phyloP scores from a whole-genome alignment of 2,113 vertebrate species.

The Clarias batrachus region DNA sequence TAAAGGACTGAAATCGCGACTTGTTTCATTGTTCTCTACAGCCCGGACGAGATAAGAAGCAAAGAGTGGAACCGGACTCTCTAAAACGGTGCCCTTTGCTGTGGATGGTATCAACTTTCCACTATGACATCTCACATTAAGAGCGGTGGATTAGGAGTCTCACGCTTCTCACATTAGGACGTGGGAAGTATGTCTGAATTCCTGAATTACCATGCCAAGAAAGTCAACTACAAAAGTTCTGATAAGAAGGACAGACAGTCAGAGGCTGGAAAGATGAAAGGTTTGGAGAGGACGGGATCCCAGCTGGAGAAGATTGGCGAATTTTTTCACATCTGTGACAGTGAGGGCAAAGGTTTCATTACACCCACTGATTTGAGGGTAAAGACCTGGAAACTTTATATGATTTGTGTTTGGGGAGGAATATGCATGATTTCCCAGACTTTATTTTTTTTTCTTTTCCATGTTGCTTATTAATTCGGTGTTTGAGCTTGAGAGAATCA shows the following conservation, averaged over 20 bases:
- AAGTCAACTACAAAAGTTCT: constrained; percentile 2
- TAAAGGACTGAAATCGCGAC: background rate
- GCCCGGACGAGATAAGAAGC: background rate
- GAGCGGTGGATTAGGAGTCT: too few species aligned
- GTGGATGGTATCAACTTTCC: background rate
- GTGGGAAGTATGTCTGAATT: constrained; percentile 50
- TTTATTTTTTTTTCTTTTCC: background rate
- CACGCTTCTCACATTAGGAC: too few species aligned
- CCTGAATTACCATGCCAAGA: background rate
- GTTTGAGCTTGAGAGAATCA: background rate
- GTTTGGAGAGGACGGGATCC: constrained; percentile 48
- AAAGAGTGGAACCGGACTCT: background rate
- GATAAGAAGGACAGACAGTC: constrained; percentile 61
- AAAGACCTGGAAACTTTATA: constrained; percentile 38
- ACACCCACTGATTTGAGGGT: constrained; percentile 87
- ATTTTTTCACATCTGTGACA: constrained; percentile 90
- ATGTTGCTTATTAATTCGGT: background rate
- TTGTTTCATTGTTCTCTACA: constrained; percentile 8
- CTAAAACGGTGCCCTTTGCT: background rate
- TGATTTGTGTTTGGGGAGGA: background rate
- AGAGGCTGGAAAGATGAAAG: constrained; percentile 1
- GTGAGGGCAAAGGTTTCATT: constrained; percentile 86
- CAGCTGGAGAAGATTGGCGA: constrained; percentile 81
- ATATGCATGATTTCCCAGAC: background rate
- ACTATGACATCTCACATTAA: background rate